These are phyloP conservation scores for Gibbula magus DNA, from an alignment of 2,888 invertebrate species.

Conservation along the genomic window DNA sequence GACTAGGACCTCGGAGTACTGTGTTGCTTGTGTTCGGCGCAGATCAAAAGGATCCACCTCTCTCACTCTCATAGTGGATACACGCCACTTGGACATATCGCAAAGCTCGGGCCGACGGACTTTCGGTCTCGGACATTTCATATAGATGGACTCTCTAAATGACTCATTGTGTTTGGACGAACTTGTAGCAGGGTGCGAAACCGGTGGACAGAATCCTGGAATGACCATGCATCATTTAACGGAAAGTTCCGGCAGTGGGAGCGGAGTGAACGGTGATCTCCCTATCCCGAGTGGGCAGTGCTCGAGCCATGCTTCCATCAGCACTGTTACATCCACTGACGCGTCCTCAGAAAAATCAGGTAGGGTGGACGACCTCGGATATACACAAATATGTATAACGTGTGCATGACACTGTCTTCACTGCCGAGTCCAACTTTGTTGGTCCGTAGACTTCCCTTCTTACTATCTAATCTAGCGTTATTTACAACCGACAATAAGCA, in stretches of 20 bases:
- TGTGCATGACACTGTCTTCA: too few species aligned
- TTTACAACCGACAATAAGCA: neutral
- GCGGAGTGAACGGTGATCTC: slow-evolving; percentile 36
- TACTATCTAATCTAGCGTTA: slow-evolving; percentile 16
- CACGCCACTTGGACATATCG: neutral
- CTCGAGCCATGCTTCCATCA: slow-evolving; percentile 38
- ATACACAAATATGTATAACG: too few species aligned
- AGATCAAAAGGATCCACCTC: neutral
- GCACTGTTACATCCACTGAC: slow-evolving; percentile 51
- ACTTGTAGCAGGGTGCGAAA: slow-evolving; percentile 51
- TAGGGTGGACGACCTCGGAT: slow-evolving; percentile 21
- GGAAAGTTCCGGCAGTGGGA: slow-evolving; percentile 34
- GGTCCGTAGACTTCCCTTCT: neutral
- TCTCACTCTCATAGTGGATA: slow-evolving; percentile 10
- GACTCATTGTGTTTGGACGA: slow-evolving; percentile 65
- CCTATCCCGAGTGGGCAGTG: slow-evolving; percentile 42
- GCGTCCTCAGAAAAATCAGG: slow-evolving; percentile 50
- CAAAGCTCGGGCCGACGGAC: neutral
- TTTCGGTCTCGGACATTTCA: slow-evolving; percentile 15
- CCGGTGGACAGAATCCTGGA: slow-evolving; percentile 36
- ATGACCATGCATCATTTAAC: slow-evolving; percentile 52
- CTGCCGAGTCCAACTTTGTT: too few species aligned
- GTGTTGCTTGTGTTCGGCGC: neutral
- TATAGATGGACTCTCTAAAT: slow-evolving; percentile 68
- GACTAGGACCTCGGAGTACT: slow-evolving; percentile 9